Percentiles rank a stretch among this genome's conserved stretches.
phyloP scores from a whole-genome alignment of 1,140 invertebrate genomes.

The Lerema accius region DNA sequence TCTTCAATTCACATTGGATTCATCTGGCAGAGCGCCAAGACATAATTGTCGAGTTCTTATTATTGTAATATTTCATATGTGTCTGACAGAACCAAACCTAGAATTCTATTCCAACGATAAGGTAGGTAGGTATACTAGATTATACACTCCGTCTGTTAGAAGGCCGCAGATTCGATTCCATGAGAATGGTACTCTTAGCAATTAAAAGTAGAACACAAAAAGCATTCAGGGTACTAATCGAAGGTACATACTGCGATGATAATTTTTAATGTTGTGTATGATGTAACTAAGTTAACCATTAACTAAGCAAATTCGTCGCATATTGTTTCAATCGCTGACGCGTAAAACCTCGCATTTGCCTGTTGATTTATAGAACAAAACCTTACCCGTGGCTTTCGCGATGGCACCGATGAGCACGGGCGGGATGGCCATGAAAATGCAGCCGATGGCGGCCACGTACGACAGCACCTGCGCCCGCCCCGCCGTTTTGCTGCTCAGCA shows the following conservation, averaged over 20 bases:
- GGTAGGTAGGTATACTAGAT: too few species aligned
- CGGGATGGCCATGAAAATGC: constrained; percentile 98
- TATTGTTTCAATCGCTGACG: too few species aligned
- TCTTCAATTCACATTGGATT: not conserved
- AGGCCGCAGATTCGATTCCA: too few species aligned
- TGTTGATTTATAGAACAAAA: not conserved
- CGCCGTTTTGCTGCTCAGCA: constrained; percentile 97
- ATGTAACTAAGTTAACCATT: too few species aligned
- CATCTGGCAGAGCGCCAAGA: not conserved
- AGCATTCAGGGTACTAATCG: too few species aligned
- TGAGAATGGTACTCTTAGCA: too few species aligned
- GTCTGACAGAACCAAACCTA: not conserved
- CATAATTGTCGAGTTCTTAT: constrained; percentile 1
- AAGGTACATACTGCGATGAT: too few species aligned
- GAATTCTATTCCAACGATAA: not conserved
- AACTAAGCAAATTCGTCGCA: too few species aligned
- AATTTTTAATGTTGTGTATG: too few species aligned
- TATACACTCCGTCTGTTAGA: too few species aligned
- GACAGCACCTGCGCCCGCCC: constrained; percentile 96
- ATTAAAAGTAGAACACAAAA: too few species aligned
- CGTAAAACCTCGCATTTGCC: not conserved
- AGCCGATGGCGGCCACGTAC: constrained; percentile 97
- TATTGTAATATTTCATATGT: not conserved
- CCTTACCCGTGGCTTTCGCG: constrained; percentile 94
- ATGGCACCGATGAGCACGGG: constrained; percentile 98